Evolutionary conservation across 2,888 invertebrate species (phyloP).

Genomic region (Drosophila quinaria): DNA sequence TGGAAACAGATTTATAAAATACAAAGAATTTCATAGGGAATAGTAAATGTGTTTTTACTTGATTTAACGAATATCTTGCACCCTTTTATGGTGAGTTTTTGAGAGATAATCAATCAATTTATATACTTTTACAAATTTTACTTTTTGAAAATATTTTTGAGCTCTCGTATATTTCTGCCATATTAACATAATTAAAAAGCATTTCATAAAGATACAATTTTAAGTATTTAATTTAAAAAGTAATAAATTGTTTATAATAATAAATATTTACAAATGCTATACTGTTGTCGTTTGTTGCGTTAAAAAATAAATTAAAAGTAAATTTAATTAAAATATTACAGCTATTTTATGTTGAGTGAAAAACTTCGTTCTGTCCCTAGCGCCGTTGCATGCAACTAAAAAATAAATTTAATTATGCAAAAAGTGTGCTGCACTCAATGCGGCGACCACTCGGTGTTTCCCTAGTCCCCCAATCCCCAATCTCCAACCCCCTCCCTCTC

Average conservation of each 20-base stretch:
- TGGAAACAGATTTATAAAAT: conserved; percentile 11
- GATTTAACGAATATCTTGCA: background rate
- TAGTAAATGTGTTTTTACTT: background rate
- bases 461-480: background rate
- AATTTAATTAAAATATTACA: conserved; percentile 77
- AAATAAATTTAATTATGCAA: conserved; percentile 80
- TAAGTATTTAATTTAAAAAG: no score
- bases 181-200: no score
- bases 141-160: no score
- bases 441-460: conserved; percentile 25
- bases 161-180: no score
- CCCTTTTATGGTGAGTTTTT: background rate
- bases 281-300: conserved; percentile 1
- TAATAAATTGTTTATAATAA: no score
- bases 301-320: conserved; percentile 44
- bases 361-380: conserved; percentile 21
- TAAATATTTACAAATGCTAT: no score
- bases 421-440: conserved; percentile 72
- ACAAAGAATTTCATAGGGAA: background rate
- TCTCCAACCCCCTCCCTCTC: background rate
- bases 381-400: conserved; percentile 63
- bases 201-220: no score
- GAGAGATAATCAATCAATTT: background rate
- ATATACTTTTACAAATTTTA: no score
- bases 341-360: conserved; percentile 49